Evolutionary conservation across 1,140 invertebrate genomes (phyloP), one percentile per base, ranked within the genome.

Genomic region (honey bee (Apis mellifera)): DNA sequence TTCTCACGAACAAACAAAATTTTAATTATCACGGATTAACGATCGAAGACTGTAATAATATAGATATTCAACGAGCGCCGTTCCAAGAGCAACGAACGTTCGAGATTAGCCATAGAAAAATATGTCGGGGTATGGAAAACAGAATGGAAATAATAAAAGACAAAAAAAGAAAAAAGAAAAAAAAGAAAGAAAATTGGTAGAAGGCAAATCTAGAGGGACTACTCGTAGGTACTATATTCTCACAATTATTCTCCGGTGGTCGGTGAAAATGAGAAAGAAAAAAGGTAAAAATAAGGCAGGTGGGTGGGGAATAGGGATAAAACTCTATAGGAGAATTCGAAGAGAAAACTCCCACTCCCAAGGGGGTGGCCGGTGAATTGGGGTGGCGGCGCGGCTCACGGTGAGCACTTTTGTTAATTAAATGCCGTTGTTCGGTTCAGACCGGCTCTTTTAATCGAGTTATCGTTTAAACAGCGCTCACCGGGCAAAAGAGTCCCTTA

Each of bases 321-420:
- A 50, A 23, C 23, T 59, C 26, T 57, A 48, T 21, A 69, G 71
- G 52, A 69, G 83, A 87, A 84, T 86, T 74, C 78, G 73, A 86
- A 83, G 75, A 52, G 79, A 68, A n/a, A 57, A 62, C 66, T 76
- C 76, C 77, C 73, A 62, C 64, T 54, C 57, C 52, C 48, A 21
- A 23, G 50, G 21, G 71, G 64, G 62, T 73, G 52, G 50, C 50
- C 8, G 62, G n/a, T 48, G 62, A 74, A 73, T 57, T 71, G 66
- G 69, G 60, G 48, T 75, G 75, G 71, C 54, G 86, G 87, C 85
- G 90, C 68, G 90, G 89, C 89, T 90, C 90, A 89, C 90, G 74
- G 86, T 84, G 89, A 93, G 90, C 89, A 93, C 92, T 93, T 92
- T 92, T 91, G 91, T 92, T 93, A 92, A 93, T 93, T 93, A 93